Conservation (phyloP, 2,113 vertebrate species). For the Galemys pyrenaicus region DNA sequence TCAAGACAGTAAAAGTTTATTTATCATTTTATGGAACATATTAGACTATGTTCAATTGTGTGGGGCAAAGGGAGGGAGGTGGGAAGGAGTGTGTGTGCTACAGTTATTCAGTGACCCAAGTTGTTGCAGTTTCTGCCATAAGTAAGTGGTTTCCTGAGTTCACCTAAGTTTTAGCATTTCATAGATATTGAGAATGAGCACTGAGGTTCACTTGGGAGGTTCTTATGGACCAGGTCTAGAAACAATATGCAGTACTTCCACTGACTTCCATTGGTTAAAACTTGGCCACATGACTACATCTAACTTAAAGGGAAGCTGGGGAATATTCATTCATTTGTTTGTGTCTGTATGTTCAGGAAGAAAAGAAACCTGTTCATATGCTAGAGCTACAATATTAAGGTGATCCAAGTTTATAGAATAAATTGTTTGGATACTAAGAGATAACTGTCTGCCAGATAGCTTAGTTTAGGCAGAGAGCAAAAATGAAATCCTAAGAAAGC, state of each 20-base stretch:
- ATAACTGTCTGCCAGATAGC: neutral
- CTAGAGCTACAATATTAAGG: neutral
- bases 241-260: neutral
- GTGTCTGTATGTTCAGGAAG: neutral
- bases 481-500: neutral
- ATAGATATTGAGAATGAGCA: neutral
- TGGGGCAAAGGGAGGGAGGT: no score
- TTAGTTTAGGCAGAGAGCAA: neutral
- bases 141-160: neutral
- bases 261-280: neutral
- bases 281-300: neutral
- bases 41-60: neutral
- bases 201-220: neutral
- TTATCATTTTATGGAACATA: neutral
- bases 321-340: neutral
- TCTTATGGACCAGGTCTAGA: neutral
- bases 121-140: neutral
- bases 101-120: neutral
- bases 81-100: no score
- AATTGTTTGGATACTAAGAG: neutral
- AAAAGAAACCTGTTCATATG: neutral
- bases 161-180: neutral
- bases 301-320: neutral
- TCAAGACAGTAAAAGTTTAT: neutral
- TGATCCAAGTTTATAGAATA: constrained; percentile 2